Evolutionary conservation across 2,888 invertebrate species (phyloP).

Genomic region (Zele albiditarsus): DNA sequence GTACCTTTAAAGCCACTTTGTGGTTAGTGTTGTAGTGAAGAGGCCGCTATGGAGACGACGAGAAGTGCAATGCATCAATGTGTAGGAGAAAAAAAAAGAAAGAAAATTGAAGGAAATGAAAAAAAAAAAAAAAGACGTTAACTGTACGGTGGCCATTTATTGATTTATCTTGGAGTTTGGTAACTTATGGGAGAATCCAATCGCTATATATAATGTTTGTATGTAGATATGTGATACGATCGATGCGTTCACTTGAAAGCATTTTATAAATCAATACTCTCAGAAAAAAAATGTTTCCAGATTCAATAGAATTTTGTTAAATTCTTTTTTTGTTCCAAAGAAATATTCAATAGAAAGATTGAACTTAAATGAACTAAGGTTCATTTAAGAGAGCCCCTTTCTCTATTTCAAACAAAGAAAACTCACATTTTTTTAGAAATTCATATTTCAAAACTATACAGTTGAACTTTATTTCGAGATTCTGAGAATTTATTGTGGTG

Average conservation of each 20-base stretch:
- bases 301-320: no score
- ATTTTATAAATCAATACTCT: neutral
- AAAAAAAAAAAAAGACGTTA: neutral
- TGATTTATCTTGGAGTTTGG: neutral
- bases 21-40: constrained; percentile 35
- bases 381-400: no score
- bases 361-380: no score
- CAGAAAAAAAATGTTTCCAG: no score
- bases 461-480: no score
- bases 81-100: constrained; percentile 18
- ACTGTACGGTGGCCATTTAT: neutral
- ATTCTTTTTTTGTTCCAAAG: no score
- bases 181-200: neutral
- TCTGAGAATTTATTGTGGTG: no score
- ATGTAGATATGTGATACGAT: neutral
- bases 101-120: constrained; percentile 4
- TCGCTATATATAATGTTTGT: neutral
- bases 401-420: no score
- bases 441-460: no score
- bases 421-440: no score
- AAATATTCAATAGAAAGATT: no score
- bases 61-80: constrained; percentile 20
- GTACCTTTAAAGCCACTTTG: constrained; percentile 49
- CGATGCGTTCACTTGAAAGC: neutral
- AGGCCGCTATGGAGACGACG: constrained; percentile 17